Evolutionary conservation across 1,140 invertebrate species (phyloP), one percentile per base, ranked within the genome.

Genomic region (Bombus turneri): DNA sequence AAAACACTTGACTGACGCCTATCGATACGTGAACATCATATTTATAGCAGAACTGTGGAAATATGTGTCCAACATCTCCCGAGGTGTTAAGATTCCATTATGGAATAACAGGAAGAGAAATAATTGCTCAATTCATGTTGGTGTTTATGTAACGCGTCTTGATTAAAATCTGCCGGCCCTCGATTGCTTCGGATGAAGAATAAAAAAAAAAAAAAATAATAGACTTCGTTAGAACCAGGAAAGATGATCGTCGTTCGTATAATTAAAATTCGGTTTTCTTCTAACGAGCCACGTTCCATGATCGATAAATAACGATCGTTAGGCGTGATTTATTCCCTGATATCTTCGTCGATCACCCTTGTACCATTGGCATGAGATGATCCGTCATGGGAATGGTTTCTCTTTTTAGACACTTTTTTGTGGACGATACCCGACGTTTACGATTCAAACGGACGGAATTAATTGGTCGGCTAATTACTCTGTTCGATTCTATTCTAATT

Each of bases 121-220:
- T 89, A 91, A 91, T 91, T 88, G 57, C 78, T 73, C 68, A 18
- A 74, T 66, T 77, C 87, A 88, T 59, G n/a, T 83, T 78, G 59
- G 10, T 34, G 74, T 87, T 90, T 92, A 89, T 85, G 59, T 92
- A 92, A 92, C 83, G 15, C 28, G 37, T 64, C 28, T 34, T 3
- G 76, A 84, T 84, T 72, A 12, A 5, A 28, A 39, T 62, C 57
- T 64, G 25, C 10, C 18, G 31, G 31, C 6, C 64, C 64, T 66
- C 6, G n/a, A 66, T 66, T 66, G n/a, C 64, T 31, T 62, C 62
- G 28, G n/a, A 64, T 1, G 62, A 31, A 31, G n/a, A 66, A 31
- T 53, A 6, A 31, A 31, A 31, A 37, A 64, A 31, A 66, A 31
- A 31, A 37, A 64, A 31, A 66, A 66, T 31, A 64, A 31, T 13